Conservation (phyloP, 2,113 vertebrate genomes). For the Lepus timidus region DNA sequence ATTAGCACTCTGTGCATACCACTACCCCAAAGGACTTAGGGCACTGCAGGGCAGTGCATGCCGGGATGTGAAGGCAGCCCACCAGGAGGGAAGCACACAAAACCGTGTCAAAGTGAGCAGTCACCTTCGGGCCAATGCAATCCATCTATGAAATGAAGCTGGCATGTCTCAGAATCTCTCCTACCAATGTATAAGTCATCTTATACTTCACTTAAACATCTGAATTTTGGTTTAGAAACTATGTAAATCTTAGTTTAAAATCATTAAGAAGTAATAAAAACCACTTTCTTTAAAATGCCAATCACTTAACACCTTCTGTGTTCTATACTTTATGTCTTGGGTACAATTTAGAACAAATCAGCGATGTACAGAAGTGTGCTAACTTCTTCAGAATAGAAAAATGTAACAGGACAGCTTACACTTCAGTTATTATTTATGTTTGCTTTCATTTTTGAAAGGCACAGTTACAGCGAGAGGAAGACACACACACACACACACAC, state of each 20-base stretch:
- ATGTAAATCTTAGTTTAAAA: conserved; percentile 49
- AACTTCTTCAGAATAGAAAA: background rate
- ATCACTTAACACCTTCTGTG: conserved; percentile 35
- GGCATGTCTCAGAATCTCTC: conserved; percentile 9
- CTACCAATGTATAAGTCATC: background rate
- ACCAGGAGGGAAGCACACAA: background rate
- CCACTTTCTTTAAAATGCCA: conserved; percentile 31
- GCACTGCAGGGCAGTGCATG: background rate
- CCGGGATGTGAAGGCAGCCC: background rate
- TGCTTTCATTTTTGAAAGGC: too few relatives aligned
- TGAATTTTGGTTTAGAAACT: conserved; percentile 40
- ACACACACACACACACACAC: too few relatives aligned
- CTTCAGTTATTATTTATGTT: background rate
- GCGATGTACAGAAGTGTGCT: conserved; percentile 8
- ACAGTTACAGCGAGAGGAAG: too few relatives aligned
- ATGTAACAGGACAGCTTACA: background rate
- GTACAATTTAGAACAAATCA: background rate
- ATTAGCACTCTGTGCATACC: background rate
- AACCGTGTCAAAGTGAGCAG: background rate
- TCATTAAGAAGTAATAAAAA: conserved; percentile 6
- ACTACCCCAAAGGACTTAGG: background rate
- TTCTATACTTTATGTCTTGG: conserved; percentile 50
- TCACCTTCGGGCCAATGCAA: background rate
- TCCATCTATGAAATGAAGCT: background rate
- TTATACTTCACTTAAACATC: conserved; percentile 44